Conservation (phyloP, 2,888 invertebrate species). For the Maniola hyperantus region DNA sequence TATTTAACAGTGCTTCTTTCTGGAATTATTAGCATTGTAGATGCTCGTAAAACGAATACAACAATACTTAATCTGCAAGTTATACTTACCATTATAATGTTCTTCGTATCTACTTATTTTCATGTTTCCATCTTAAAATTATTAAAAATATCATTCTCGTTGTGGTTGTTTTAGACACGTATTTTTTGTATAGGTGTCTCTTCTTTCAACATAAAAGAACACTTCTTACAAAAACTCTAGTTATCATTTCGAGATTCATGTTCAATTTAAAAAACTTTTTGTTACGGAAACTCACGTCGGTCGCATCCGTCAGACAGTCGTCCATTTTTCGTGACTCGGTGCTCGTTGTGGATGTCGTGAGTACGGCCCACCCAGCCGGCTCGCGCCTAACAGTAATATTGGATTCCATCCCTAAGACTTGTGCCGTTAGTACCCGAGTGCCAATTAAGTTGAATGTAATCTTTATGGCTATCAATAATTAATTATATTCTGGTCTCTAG, state of each 20-base stretch:
- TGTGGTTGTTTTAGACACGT: too few relatives aligned
- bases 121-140: too few relatives aligned
- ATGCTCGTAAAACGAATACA: too few relatives aligned
- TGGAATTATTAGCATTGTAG: background rate
- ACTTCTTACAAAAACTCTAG: background rate
- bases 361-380: conserved; percentile 37
- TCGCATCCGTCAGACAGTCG: conserved; percentile 16
- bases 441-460: conserved; percentile 36
- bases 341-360: conserved; percentile 32
- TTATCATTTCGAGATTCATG: background rate
- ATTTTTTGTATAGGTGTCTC: too few relatives aligned
- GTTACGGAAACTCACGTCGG: conserved; percentile 11
- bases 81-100: too few relatives aligned
- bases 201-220: background rate
- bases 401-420: conserved; percentile 36
- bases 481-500: conserved; percentile 13
- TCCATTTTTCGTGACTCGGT: conserved; percentile 34
- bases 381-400: conserved; percentile 35
- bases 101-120: too few relatives aligned
- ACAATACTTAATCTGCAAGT: too few relatives aligned
- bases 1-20: background rate
- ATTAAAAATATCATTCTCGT: too few relatives aligned
- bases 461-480: conserved; percentile 20
- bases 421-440: conserved; percentile 35
- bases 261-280: conserved; percentile 21